Percentiles rank a stretch among this genome's conserved stretches.
Evolutionary conservation across 2,113 vertebrate species (phyloP).

Genomic region (Microtus oregoni): DNA sequence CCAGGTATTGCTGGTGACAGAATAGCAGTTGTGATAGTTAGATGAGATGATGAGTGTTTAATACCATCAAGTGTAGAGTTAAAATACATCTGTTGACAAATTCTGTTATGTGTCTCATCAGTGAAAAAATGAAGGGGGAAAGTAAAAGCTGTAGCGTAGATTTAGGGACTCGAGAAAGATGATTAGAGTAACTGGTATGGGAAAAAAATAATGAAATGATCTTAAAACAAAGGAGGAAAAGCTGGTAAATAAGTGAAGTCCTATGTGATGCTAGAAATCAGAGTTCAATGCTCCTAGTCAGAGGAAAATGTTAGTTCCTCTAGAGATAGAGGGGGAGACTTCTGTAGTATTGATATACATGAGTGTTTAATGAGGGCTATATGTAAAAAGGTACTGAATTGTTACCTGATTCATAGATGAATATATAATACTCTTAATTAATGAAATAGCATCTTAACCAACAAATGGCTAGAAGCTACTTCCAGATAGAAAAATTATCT

Average conservation of each 20-base stretch:
- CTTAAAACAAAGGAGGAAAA: not conserved
- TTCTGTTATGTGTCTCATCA: not conserved
- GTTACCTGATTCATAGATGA: conserved; percentile 35
- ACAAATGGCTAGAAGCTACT: not conserved
- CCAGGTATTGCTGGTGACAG: not conserved
- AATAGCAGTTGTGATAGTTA: not conserved
- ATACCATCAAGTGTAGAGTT: not conserved
- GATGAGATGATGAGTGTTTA: not conserved
- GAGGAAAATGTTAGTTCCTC: not conserved
- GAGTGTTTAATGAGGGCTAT: conserved; percentile 35
- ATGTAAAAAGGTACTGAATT: conserved; percentile 39
- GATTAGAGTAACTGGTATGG: not conserved
- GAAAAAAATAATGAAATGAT: not conserved
- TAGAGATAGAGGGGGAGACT: not conserved
- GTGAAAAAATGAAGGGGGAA: not conserved
- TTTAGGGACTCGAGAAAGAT: not conserved
- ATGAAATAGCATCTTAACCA: conserved; percentile 43
- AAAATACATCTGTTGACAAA: not conserved
- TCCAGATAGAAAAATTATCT: not conserved
- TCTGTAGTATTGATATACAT: not conserved
- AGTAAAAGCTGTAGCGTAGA: not conserved
- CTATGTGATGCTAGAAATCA: not conserved
- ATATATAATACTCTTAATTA: conserved; percentile 52
- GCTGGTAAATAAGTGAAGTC: not conserved
- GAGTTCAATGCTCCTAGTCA: not conserved